phyloP scores from a whole-genome alignment of 53 echinoderm and acorn worm species.

The Antedon mediterranea region DNA sequence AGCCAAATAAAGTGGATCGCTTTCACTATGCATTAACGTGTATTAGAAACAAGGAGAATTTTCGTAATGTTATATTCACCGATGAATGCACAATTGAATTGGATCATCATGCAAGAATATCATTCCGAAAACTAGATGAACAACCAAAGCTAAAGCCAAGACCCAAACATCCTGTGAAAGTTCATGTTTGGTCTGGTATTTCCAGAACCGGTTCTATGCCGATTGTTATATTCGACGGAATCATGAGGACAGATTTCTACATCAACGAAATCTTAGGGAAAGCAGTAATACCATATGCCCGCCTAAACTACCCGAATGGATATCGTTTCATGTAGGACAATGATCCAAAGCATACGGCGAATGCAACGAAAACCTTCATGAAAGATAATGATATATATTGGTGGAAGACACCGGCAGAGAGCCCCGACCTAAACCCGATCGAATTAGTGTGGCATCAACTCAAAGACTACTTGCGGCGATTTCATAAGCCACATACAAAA shows the following conservation, averaged over 20 bases:
- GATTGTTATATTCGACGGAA: constrained; percentile 10
- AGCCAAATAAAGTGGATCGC: constrained; percentile 9
- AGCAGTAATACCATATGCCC: constrained; percentile 6
- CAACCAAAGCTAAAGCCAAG: constrained; percentile 11
- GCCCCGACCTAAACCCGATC: constrained; percentile 17
- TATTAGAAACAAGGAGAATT: constrained; percentile 1
- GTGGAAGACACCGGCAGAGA: constrained; percentile 8
- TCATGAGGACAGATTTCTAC: constrained; percentile 9
- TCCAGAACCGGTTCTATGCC: too few species aligned
- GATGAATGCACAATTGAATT: constrained; percentile 24
- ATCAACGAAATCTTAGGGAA: constrained; percentile 6
- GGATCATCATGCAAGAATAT: constrained; percentile 23
- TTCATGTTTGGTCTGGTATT: constrained; percentile 28
- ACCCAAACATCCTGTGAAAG: constrained; percentile 20
- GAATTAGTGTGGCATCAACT: constrained; percentile 15
- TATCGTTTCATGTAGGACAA: constrained; percentile 12
- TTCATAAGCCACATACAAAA: background rate
- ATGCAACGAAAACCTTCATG: background rate
- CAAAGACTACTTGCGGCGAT: constrained; percentile 4
- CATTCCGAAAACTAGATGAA: constrained; percentile 8
- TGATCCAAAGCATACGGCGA: constrained; percentile 13
- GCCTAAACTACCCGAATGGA: constrained; percentile 2
- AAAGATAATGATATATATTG: constrained; percentile 3
- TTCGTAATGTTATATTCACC: constrained; percentile 18
- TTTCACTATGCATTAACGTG: constrained; percentile 6